Evolutionary conservation across 2,888 invertebrate species (phyloP).

Genomic region (Polymixis lichenea): DNA sequence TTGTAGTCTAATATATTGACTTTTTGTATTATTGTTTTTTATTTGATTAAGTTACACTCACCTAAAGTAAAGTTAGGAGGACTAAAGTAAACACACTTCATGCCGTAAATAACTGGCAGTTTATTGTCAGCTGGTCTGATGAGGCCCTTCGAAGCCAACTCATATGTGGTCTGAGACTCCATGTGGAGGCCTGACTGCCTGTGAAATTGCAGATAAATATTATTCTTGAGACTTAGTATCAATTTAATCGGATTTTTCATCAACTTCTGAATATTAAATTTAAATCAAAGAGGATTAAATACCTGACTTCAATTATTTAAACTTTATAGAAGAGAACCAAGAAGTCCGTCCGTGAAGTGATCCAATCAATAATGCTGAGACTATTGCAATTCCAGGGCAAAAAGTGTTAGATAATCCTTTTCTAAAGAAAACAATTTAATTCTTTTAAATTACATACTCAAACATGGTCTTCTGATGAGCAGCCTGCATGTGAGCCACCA

Average conservation of each 20-base stretch:
- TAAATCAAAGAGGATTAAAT: not conserved
- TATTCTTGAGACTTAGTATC: not conserved
- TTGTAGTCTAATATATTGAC: not conserved
- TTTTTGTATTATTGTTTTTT: constrained; percentile 2
- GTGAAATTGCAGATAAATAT: constrained; percentile 53
- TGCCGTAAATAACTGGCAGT: constrained; percentile 95
- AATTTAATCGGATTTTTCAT: not conserved
- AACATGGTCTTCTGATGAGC: constrained; percentile 96
- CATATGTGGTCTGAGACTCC: constrained; percentile 97
- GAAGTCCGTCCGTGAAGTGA: too few relatives aligned
- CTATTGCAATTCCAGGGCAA: not conserved
- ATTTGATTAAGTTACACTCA: constrained; percentile 70
- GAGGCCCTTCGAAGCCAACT: constrained; percentile 95
- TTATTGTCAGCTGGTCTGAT: constrained; percentile 93
- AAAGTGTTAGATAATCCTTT: not conserved
- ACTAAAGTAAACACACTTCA: constrained; percentile 95
- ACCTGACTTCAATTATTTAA: not conserved
- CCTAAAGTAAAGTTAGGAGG: constrained; percentile 96
- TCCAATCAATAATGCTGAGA: not conserved
- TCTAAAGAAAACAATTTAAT: not conserved
- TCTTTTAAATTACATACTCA: constrained; percentile 90
- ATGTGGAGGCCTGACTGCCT: constrained; percentile 95
- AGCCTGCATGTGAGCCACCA: constrained; percentile 95
- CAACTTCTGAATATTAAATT: not conserved
- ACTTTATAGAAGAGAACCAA: constrained; percentile 4